Evolutionary conservation across 1,140 invertebrate species (phyloP), one percentile per base, ranked within the genome.

Genomic region (Nasonia giraulti): DNA sequence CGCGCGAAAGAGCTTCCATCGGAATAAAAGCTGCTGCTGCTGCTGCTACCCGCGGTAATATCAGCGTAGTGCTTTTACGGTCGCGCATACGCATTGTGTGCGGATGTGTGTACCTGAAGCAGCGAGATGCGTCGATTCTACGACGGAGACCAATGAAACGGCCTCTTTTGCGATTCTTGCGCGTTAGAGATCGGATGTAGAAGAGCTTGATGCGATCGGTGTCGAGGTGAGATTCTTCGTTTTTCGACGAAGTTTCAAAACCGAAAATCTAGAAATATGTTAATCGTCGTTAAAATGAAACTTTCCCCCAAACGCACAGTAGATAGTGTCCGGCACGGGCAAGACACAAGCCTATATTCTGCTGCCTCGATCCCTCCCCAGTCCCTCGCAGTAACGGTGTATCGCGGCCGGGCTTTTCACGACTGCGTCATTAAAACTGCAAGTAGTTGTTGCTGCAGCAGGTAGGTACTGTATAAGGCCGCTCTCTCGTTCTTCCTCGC

Each of bases 401-500:
- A 79, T 84, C 62, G 66, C 33, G n/a, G n/a, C 7, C 37, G 66
- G 17, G 55, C 27, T 79, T 84, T 84, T 75, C 44, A 84, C 37
- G 79, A 77, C 55, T 62, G 6, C 1, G 55, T 62, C 79, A 66
- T 85, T 85, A 85, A 85, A 81, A 77, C 33, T 81, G 37, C 55
- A 68, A 23, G 74, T 33, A n/a, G 37, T 69, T 40, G n/a, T 31
- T 27, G 74, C 50, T 12, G n/a, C 23, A n/a, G 40, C 44, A 73
- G 80, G 80, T 44, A 62, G 20, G 33, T 37, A 0, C 3, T 27
- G 55, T 62, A 62, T 62, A 81, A 71, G 80, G 20, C 73, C 33
- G 14, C 33, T n/a, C 33, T n/a, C 31, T 33, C 73, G 40, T 10
- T 44, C 40, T 44, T 8, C 10, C 40, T 44, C 40, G 6, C 40